Evolutionary conservation across 2,797 vertebrate genomes (phyloP).

Genomic region (Clamator glandarius): DNA sequence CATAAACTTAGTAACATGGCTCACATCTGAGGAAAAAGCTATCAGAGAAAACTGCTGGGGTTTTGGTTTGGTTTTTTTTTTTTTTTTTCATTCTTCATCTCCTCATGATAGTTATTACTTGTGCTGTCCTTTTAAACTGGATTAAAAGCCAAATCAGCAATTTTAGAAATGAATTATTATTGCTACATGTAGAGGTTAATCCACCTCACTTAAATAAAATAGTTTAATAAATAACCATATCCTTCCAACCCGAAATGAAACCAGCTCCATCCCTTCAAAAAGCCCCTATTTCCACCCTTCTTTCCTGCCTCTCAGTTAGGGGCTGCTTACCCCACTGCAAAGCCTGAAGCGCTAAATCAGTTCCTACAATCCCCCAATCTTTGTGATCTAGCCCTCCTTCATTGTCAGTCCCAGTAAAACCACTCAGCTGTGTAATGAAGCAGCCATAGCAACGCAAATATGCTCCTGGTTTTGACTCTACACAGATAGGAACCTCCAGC

Average conservation of each 20-base stretch:
- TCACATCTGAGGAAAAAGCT: background rate
- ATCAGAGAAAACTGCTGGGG: background rate
- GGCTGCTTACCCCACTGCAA: background rate
- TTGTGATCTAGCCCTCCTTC: background rate
- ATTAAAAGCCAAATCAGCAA: background rate
- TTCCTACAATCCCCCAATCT: rapidly evolving
- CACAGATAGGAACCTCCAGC: background rate
- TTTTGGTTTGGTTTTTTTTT: too few species aligned
- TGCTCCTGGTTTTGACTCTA: background rate
- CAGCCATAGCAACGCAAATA: background rate
- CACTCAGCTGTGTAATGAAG: background rate
- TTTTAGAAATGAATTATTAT: background rate
- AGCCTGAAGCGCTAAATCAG: too few species aligned
- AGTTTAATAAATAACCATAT: background rate
- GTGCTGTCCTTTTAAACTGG: background rate
- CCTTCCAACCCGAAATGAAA: background rate
- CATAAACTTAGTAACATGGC: background rate
- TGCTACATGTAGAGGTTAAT: background rate
- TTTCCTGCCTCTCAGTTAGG: background rate
- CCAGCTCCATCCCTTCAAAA: background rate
- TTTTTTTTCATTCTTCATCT: background rate
- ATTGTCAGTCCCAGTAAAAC: background rate
- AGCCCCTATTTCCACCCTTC: background rate
- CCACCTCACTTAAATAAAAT: background rate
- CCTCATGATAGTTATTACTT: background rate